phyloP scores from a whole-genome alignment of 2,797 vertebrate genomes.

The Melanotaenia pygmaea region DNA sequence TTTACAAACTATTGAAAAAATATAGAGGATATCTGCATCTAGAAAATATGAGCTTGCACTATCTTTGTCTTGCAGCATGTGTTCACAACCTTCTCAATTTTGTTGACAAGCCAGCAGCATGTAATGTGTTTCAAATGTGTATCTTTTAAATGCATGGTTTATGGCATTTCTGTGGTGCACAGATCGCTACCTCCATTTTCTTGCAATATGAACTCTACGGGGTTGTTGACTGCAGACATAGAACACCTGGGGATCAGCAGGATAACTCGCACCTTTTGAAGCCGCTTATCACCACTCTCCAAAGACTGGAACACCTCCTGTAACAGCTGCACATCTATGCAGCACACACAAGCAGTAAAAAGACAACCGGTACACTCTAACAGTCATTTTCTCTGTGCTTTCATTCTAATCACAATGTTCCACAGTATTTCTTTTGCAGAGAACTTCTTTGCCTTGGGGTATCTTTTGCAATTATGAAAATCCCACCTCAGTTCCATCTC shows the following conservation, averaged over 20 bases:
- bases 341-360: slow-evolving; percentile 33
- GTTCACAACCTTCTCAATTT: not conserved
- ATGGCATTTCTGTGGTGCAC: not conserved
- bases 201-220: slow-evolving; percentile 89
- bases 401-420: slow-evolving; percentile 14
- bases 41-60: slow-evolving; percentile 4
- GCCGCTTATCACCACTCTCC: slow-evolving; percentile 72
- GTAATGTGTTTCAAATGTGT: not conserved
- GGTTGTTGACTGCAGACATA: slow-evolving; percentile 87
- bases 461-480: slow-evolving; percentile 48
- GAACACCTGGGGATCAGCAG: slow-evolving; percentile 90
- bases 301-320: slow-evolving; percentile 83
- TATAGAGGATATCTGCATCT: slow-evolving; percentile 1
- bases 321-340: slow-evolving; percentile 88
- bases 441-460: slow-evolving; percentile 22
- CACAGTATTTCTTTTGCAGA: slow-evolving; percentile 8
- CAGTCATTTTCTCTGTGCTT: slow-evolving; percentile 23
- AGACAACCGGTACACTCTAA: slow-evolving; percentile 7
- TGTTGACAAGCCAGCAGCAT: not conserved
- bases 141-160: slow-evolving; percentile 1
- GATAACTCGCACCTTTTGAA: slow-evolving; percentile 86
- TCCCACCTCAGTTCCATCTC: slow-evolving; percentile 27
- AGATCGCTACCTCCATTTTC: slow-evolving; percentile 84
- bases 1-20: not conserved
- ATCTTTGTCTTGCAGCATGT: not conserved